Conservation (phyloP, 2,797 vertebrate species). For the Pelodytes ibericus region DNA sequence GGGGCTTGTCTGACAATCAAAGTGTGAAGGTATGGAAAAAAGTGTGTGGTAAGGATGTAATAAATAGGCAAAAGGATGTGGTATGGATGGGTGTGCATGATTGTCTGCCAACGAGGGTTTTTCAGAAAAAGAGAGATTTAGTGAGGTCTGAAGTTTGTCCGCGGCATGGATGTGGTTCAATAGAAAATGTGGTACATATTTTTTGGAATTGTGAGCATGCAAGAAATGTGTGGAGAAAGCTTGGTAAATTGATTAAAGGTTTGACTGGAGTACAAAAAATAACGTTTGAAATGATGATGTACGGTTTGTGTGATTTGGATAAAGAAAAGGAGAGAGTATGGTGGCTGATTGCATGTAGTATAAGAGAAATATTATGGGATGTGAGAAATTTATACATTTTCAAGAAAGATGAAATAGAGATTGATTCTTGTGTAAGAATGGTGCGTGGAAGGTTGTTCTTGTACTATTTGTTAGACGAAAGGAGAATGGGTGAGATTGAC, state of each 20-base stretch:
- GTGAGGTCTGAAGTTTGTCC: background rate
- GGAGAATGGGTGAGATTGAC: rapidly evolving
- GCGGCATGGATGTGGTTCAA: background rate
- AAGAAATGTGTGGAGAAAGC: background rate
- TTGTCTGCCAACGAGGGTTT: background rate
- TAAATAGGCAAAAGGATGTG: background rate
- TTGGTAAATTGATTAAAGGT: background rate
- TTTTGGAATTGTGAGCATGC: background rate
- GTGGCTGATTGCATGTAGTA: background rate
- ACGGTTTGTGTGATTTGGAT: background rate
- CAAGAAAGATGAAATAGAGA: background rate
- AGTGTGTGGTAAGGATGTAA: background rate
- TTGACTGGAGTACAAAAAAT: background rate
- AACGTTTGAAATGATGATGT: background rate
- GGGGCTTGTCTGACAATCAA: background rate
- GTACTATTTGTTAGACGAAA: background rate
- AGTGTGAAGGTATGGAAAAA: background rate
- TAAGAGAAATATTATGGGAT: background rate
- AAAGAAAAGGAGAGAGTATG: background rate
- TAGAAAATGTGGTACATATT: background rate
- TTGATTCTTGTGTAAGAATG: background rate
- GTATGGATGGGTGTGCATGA: background rate
- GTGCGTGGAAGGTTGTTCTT: background rate
- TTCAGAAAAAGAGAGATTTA: background rate
- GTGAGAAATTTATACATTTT: background rate